Percentiles rank a stretch among this genome's conserved stretches.
Conservation (phyloP, 2,888 invertebrate genomes). For the Scrobipalpa atriplicella region DNA sequence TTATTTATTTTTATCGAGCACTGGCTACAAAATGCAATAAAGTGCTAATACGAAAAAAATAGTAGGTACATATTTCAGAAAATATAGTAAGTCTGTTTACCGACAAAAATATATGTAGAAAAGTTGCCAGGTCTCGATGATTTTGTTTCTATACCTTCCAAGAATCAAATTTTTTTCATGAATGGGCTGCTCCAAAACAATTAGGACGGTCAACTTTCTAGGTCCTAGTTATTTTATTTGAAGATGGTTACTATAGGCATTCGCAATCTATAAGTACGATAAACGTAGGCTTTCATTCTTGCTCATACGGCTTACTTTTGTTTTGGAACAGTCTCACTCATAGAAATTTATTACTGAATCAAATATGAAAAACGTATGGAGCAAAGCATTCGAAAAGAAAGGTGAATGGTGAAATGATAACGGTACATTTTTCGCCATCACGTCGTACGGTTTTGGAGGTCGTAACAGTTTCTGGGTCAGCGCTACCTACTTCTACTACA, state of each 20-base stretch:
- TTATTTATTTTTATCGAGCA: slow-evolving; percentile 31
- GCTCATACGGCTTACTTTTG: not conserved
- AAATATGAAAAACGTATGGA: not conserved
- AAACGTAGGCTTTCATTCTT: not conserved
- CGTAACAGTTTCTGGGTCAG: slow-evolving; percentile 5
- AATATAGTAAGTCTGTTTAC: not conserved
- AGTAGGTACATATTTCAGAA: no score
- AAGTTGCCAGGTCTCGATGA: slow-evolving; percentile 21
- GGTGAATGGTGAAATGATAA: slow-evolving; percentile 22
- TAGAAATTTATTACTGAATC: not conserved
- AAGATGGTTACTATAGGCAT: not conserved
- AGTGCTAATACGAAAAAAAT: no score
- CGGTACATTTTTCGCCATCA: slow-evolving; percentile 15
- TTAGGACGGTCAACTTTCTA: slow-evolving; percentile 1
- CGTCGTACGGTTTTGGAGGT: slow-evolving; percentile 7
- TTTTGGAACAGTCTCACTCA: slow-evolving; percentile 22
- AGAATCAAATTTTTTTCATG: not conserved
- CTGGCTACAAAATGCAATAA: slow-evolving; percentile 7
- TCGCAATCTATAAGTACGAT: not conserved
- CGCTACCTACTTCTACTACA: not conserved
- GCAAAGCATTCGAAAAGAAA: not conserved
- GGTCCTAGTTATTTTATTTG: not conserved
- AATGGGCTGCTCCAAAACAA: slow-evolving; percentile 22
- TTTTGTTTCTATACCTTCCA: not conserved
- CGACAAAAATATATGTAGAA: not conserved